These are phyloP conservation scores for Perdita meconis DNA, from an alignment of 2,888 invertebrate species.

Conservation along the genomic window DNA sequence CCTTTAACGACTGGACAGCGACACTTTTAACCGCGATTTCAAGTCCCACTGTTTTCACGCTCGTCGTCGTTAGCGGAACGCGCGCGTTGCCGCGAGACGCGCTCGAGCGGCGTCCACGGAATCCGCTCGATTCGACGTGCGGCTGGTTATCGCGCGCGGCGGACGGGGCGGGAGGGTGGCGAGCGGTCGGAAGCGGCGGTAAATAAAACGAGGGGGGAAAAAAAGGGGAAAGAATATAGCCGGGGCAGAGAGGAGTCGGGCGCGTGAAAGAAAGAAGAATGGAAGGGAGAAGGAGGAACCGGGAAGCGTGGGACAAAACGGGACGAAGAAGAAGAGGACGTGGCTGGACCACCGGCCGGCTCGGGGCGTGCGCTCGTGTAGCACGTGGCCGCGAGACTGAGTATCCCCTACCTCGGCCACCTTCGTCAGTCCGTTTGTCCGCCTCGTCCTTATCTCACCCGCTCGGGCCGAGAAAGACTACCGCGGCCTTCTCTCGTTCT, in stretches of 20 bases:
- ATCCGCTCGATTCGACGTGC: slow-evolving; percentile 33
- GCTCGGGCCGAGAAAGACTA: slow-evolving; percentile 73
- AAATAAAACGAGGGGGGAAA: slow-evolving; percentile 1
- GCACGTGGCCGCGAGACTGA: slow-evolving; percentile 84
- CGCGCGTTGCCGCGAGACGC: slow-evolving; percentile 46
- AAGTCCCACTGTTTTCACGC: neutral
- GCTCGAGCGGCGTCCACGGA: slow-evolving; percentile 49
- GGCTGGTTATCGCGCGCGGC: slow-evolving; percentile 5
- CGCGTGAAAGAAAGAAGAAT: slow-evolving; percentile 34
- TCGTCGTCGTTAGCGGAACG: slow-evolving; percentile 4
- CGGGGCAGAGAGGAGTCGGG: slow-evolving; percentile 1
- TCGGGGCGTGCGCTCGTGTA: slow-evolving; percentile 83
- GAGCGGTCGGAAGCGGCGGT: neutral
- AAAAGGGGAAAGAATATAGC: slow-evolving; percentile 14
- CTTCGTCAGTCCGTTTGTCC: slow-evolving; percentile 81
- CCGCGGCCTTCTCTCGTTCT: slow-evolving; percentile 70
- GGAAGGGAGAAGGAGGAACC: slow-evolving; percentile 44
- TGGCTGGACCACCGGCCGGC: slow-evolving; percentile 79
- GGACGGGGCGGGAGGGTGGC: slow-evolving; percentile 3
- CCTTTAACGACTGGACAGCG: too few relatives aligned
- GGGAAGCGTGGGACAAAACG: slow-evolving; percentile 61
- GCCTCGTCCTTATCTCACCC: slow-evolving; percentile 80
- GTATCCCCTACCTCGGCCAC: slow-evolving; percentile 80
- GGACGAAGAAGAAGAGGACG: slow-evolving; percentile 70
- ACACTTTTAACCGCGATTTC: neutral